These are phyloP conservation scores for Bettongia penicillata DNA, from an alignment of 2,113 vertebrate species.

Conservation along the genomic window DNA sequence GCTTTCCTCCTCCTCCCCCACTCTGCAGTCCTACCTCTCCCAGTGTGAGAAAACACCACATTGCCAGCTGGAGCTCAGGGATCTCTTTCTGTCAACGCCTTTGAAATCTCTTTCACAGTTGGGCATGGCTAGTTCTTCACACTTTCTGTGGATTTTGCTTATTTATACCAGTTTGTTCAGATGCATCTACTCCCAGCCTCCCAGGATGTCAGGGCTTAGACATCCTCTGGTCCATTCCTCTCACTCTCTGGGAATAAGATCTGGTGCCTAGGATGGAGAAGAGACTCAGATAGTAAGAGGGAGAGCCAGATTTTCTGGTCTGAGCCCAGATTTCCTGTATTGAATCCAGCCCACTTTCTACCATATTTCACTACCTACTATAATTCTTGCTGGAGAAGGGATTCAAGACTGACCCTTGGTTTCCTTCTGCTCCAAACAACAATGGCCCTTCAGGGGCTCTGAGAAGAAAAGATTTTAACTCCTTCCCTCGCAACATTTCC, in stretches of 20 bases:
- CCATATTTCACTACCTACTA: not conserved
- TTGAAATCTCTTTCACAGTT: not conserved
- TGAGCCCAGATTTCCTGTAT: not conserved
- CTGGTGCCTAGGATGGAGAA: not conserved
- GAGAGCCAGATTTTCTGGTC: not conserved
- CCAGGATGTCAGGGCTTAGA: not conserved
- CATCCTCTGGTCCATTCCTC: not conserved
- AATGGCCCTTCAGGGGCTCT: not conserved
- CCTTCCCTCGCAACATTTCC: not conserved
- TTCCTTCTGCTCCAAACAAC: not conserved
- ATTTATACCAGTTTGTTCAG: not conserved
- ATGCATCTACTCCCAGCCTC: not conserved
- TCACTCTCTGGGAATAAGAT: not conserved
- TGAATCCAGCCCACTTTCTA: not conserved
- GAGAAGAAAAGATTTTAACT: not conserved
- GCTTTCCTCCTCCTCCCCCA: not conserved
- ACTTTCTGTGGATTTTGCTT: not conserved
- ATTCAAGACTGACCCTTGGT: not conserved
- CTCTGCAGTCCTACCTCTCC: not conserved
- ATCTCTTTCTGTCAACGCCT: not conserved
- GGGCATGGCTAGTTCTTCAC: not conserved
- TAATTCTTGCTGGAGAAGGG: not conserved
- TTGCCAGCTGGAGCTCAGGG: not conserved
- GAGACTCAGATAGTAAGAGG: not conserved
- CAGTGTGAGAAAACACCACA: not conserved